phyloP scores from a whole-genome alignment of 92 coral and sea anemone genomes.

The Plumapathes pennacea region DNA sequence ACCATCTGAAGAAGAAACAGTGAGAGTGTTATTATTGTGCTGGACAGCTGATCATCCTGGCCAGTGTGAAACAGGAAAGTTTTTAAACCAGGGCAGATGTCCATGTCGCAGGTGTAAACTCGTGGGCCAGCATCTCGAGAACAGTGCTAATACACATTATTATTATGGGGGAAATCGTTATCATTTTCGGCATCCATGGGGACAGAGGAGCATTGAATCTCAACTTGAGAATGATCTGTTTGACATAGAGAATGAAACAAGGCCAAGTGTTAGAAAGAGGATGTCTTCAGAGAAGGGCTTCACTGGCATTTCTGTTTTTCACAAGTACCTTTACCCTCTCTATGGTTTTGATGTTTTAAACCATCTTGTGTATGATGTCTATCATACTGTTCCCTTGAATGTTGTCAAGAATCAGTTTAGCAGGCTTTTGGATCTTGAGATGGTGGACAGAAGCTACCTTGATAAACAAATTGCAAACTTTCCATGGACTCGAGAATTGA shows the following conservation, averaged over 20 bases:
- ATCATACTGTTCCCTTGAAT: constrained; percentile 51
- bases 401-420: constrained; percentile 60
- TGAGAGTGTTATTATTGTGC: constrained; percentile 35
- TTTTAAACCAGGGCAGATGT: constrained; percentile 66
- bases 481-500: constrained; percentile 64
- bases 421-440: constrained; percentile 32
- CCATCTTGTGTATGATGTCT: constrained; percentile 49
- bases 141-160: constrained; percentile 48
- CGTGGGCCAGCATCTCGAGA: constrained; percentile 40
- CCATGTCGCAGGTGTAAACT: constrained; percentile 57
- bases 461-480: constrained; percentile 48
- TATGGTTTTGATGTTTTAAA: constrained; percentile 61
- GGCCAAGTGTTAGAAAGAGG: constrained; percentile 41
- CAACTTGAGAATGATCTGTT: constrained; percentile 12
- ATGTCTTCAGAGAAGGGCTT: constrained; percentile 62
- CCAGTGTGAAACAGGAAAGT: constrained; percentile 60
- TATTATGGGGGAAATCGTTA: constrained; percentile 68
- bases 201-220: constrained; percentile 24
- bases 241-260: constrained; percentile 62
- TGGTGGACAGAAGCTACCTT: constrained; percentile 37
- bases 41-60: constrained; percentile 77
- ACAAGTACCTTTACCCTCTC: constrained; percentile 53
- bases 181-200: constrained; percentile 62
- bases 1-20: constrained; percentile 9
- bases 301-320: constrained; percentile 55